These are phyloP conservation scores for Thripadectes ignobilis DNA, from an alignment of 2,797 vertebrate species.

Conservation along the genomic window DNA sequence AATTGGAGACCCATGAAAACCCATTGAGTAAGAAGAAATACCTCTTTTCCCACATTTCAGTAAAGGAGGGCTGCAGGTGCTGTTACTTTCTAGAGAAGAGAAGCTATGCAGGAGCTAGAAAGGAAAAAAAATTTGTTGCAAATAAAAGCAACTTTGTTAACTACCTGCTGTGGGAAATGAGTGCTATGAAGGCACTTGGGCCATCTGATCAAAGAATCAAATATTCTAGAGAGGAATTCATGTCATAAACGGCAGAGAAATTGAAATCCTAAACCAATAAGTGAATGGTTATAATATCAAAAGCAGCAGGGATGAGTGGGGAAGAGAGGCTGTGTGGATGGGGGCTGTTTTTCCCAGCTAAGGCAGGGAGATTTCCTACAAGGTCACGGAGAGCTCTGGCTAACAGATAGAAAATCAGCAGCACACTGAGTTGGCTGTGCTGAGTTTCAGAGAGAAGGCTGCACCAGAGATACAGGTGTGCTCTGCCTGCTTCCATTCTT, in stretches of 20 bases:
- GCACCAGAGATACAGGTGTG: neutral
- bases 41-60: neutral
- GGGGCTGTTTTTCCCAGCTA: neutral
- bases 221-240: neutral
- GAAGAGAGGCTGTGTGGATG: too few species aligned
- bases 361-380: neutral
- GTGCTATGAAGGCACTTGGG: neutral
- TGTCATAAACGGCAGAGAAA: neutral
- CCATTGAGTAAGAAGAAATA: neutral
- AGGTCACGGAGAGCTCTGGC: neutral
- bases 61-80: neutral
- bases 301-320: accelerated
- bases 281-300: neutral
- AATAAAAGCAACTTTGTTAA: neutral
- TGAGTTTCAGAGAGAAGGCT: neutral
- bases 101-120: neutral
- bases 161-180: neutral
- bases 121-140: neutral
- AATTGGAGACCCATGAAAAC: neutral
- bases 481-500: neutral
- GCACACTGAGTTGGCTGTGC: too few species aligned
- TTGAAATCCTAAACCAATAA: neutral
- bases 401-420: neutral
- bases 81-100: neutral
- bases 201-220: neutral